These are phyloP conservation scores for Aratinga solstitialis DNA, from an alignment of 2,797 vertebrate species.

Conservation along the genomic window DNA sequence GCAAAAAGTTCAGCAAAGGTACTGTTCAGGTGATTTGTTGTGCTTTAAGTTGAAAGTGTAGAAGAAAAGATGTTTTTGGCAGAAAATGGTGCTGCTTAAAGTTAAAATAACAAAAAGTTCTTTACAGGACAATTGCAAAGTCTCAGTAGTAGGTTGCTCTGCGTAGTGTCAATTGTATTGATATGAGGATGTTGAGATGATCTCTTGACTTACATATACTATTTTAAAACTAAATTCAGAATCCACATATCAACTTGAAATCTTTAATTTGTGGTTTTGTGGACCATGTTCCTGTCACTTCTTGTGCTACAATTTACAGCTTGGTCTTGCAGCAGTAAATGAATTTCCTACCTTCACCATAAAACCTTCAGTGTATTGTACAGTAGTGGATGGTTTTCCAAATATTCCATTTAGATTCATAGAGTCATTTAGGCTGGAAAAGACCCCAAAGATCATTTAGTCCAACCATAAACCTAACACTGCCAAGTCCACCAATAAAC, in stretches of 20 bases:
- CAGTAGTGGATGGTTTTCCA: not conserved
- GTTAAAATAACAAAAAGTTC: not conserved
- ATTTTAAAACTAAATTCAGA: not conserved
- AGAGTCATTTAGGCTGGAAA: not conserved
- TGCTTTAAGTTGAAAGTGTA: not conserved
- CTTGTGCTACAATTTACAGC: not conserved
- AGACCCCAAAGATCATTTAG: not conserved
- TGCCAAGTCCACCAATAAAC: not conserved
- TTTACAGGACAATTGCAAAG: not conserved
- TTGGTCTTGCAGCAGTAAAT: not conserved
- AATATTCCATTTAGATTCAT: not conserved
- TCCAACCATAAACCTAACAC: not conserved
- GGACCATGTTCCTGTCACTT: not conserved
- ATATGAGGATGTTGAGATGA: not conserved
- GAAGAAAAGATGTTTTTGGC: not conserved
- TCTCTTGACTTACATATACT: not conserved
- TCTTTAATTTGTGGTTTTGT: not conserved
- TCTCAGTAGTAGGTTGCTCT: not conserved
- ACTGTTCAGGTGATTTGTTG: not conserved
- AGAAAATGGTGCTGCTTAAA: not conserved
- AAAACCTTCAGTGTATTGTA: not conserved
- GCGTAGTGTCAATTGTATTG: not conserved
- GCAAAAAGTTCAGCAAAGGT: not conserved
- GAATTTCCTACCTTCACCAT: not conserved
- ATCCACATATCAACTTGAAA: not conserved